Evolutionary conservation across 1,140 invertebrate genomes (phyloP).

Genomic region (Drosophila truncata): DNA sequence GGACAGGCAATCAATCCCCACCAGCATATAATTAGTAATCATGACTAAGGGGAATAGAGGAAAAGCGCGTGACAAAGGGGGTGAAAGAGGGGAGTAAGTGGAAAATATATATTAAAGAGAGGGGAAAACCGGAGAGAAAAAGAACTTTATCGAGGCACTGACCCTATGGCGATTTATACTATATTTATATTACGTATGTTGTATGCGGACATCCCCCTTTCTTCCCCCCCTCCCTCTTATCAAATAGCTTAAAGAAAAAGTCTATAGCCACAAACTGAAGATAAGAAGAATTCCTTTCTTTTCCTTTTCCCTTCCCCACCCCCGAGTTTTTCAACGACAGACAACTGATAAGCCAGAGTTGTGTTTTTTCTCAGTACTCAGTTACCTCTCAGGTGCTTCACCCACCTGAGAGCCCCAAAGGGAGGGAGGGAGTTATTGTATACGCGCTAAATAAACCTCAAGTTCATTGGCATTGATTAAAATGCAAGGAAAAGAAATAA

Average conservation of each 20-base stretch:
- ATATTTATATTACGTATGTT: conserved; percentile 27
- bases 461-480: conserved; percentile 79
- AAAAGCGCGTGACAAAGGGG: conserved; percentile 27
- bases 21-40: conserved; percentile 38
- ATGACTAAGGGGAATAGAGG: conserved; percentile 33
- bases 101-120: not conserved
- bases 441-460: conserved; percentile 64
- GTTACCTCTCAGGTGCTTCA: conserved; percentile 29
- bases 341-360: conserved; percentile 42
- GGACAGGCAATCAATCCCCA: conserved; percentile 22
- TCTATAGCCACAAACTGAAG: conserved; percentile 33
- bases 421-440: conserved; percentile 24
- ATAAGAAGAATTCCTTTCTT: conserved; percentile 44
- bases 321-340: not conserved
- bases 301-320: not conserved
- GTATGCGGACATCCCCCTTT: not conserved
- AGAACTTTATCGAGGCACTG: conserved; percentile 64
- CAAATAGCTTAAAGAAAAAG: conserved; percentile 46
- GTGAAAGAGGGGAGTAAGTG: not conserved
- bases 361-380: conserved; percentile 11
- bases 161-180: conserved; percentile 40
- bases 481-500: conserved; percentile 49
- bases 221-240: conserved; percentile 21
- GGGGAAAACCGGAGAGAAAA: conserved; percentile 1
- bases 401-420: conserved; percentile 18